Conservation (phyloP, 2,888 invertebrate genomes). For the Artemia sinica region DNA sequence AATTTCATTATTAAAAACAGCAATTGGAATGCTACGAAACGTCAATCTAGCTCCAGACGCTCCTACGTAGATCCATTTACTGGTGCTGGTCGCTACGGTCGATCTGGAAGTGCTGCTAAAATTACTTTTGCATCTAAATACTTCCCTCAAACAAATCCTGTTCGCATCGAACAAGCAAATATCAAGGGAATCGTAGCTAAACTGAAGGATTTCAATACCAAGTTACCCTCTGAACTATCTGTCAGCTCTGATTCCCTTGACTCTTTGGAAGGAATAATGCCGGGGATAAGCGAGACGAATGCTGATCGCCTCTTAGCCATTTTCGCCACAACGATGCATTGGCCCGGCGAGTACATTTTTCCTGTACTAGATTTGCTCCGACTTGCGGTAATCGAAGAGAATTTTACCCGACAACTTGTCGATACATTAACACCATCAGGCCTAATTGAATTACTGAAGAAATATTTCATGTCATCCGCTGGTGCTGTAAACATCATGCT, state of each 20-base stretch:
- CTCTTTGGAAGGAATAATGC: background rate
- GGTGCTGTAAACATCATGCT: slow-evolving; percentile 55
- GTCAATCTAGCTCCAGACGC: slow-evolving; percentile 9
- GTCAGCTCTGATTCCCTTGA: background rate
- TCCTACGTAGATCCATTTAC: slow-evolving; percentile 42
- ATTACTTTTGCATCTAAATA: slow-evolving; percentile 18
- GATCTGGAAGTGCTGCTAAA: no score
- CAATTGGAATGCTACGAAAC: slow-evolving; percentile 24
- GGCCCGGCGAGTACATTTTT: slow-evolving; percentile 47
- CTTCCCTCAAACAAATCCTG: slow-evolving; percentile 38
- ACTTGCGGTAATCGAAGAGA: slow-evolving; percentile 37
- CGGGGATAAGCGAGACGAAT: background rate
- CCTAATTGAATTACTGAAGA: slow-evolving; percentile 27
- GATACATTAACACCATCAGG: slow-evolving; percentile 29
- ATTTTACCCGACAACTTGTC: slow-evolving; percentile 34
- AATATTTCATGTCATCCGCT: slow-evolving; percentile 36
- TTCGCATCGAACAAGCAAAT: slow-evolving; percentile 61
- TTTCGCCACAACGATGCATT: background rate
- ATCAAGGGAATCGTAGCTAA: slow-evolving; percentile 43
- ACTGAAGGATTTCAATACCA: background rate
- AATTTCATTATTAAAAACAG: slow-evolving; percentile 71
- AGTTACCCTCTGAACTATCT: background rate
- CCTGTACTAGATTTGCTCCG: slow-evolving; percentile 75
- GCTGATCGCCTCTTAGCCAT: background rate
- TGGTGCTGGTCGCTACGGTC: slow-evolving; percentile 29